Percentiles rank a stretch among this genome's conserved stretches.
Conservation (phyloP, 2,888 invertebrate species). For the Anticlea derivata region DNA sequence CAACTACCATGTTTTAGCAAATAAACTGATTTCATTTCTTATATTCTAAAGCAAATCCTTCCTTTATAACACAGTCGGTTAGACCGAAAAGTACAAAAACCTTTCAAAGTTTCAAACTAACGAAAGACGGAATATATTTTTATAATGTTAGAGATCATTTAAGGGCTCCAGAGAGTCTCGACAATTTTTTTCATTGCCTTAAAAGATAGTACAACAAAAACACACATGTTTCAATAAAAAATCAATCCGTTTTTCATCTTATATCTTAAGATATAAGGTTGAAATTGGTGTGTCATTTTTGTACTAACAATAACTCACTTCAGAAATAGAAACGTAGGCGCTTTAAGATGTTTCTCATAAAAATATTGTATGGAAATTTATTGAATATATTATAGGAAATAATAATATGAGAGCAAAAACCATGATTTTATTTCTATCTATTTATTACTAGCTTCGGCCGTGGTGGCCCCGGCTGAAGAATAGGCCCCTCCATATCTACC, state of each 20-base stretch:
- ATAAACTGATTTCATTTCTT: too few relatives aligned
- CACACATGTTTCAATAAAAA: constrained; percentile 10
- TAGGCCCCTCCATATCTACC: too few relatives aligned
- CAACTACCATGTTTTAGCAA: too few relatives aligned
- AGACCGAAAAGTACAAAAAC: too few relatives aligned
- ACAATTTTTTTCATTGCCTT: constrained; percentile 30
- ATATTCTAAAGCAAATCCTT: too few relatives aligned
- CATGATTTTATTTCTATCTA: neutral
- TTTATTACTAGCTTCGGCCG: constrained; percentile 1
- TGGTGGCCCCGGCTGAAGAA: too few relatives aligned
- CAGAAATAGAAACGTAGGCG: constrained; percentile 26
- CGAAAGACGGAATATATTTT: constrained; percentile 4
- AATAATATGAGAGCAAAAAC: constrained; percentile 2
- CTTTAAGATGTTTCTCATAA: constrained; percentile 27
- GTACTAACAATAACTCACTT: constrained; percentile 27
- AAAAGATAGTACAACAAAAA: constrained; percentile 13
- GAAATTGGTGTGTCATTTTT: neutral
- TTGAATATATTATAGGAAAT: constrained; percentile 21
- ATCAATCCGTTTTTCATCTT: neutral
- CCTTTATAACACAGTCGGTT: too few relatives aligned
- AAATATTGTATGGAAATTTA: constrained; percentile 26
- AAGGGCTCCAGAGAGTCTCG: constrained; percentile 31
- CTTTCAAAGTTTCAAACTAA: too few relatives aligned
- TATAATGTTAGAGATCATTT: constrained; percentile 24
- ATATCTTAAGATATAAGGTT: neutral